Base-by-base conservation (phyloP, 2,113 vertebrate genomes). In the Excalfactoria chinensis region DNA sequence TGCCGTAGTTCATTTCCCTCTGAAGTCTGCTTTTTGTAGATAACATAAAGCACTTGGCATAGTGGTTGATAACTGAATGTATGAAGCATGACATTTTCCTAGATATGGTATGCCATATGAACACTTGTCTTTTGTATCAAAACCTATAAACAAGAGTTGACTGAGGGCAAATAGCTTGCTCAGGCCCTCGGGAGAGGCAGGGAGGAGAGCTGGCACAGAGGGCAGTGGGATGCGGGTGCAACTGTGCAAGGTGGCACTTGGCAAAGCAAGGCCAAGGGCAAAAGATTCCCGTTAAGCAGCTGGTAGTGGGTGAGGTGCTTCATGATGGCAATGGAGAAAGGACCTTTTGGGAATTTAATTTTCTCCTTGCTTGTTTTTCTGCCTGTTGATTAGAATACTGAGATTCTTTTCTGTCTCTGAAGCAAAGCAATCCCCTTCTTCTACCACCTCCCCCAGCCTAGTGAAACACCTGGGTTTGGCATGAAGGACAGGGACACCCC, bases 1-100 rank as follows among this genome's bases (percentile, higher is more conserved):
- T 96, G 95, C 90, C 0, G 82, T 94, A 97, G 96, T 96, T 97
- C 95, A 96, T 97, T 97, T 97, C 95, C 95, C 79, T 97, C 96
- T 95, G 93, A 97, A 97, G 96, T 95, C 97, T 97, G 97, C 92
- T 97, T 97, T 97, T 95, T 95, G 95, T 94, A 97, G 97, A 97
- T 97, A 97, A 97, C 96, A 96, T 97, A 96, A 97, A 96, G 95
- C 95, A 96, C 92, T 97, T 95, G 95, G 95, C 96, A 95, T 90
- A 95, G 87, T 94, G 93, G 93, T 92, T 97, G 97, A 97, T 97
- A 97, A 95, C 93, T 97, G 92, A 95, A 95, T 94, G 95, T 95
- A 95, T 88, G 94, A 97, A 97, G 96, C 94, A 87, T 97, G 96
- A 96, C 97, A 97, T 97, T 97, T 96, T 90, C 89, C 95, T 93